Evolutionary conservation across 2,888 invertebrate genomes (phyloP).

Genomic region (Chymomyza fuscimana): DNA sequence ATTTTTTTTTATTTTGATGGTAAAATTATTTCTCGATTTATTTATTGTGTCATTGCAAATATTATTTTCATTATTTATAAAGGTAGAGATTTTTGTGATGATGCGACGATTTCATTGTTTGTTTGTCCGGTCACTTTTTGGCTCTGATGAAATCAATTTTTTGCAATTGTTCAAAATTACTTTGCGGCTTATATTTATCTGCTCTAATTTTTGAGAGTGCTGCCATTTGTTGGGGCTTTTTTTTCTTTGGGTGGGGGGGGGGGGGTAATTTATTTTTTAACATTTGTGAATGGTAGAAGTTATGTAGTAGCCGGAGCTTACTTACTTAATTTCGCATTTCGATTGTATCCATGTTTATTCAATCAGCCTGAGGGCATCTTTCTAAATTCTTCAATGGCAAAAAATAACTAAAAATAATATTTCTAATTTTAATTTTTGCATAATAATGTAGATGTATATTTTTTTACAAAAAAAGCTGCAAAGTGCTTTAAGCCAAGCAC

Average conservation of each 20-base stretch:
- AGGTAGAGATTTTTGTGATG: slow-evolving; percentile 30
- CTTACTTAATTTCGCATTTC: slow-evolving; percentile 38
- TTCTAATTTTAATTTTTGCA: not conserved
- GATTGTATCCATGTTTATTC: slow-evolving; percentile 38
- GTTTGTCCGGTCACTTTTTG: slow-evolving; percentile 33
- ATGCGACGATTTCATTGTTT: slow-evolving; percentile 43
- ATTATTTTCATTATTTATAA: slow-evolving; percentile 41
- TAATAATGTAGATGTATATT: not conserved
- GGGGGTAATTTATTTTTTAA: not conserved
- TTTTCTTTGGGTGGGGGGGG: too few relatives aligned
- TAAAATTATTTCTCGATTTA: slow-evolving; percentile 65
- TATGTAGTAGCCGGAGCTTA: slow-evolving; percentile 35
- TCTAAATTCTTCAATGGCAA: not conserved
- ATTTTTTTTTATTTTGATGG: slow-evolving; percentile 26
- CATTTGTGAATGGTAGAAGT: slow-evolving; percentile 32
- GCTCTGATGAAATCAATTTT: slow-evolving; percentile 37
- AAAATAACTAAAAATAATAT: not conserved
- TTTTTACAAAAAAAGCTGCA: too few relatives aligned
- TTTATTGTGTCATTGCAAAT: slow-evolving; percentile 65
- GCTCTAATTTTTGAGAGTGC: slow-evolving; percentile 57
- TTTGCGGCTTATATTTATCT: slow-evolving; percentile 52
- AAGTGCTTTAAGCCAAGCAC: too few relatives aligned
- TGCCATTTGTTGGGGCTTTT: not conserved
- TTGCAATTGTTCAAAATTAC: slow-evolving; percentile 46
- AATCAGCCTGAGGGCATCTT: slow-evolving; percentile 30